These are phyloP conservation scores for Nomada lathburiana DNA, from an alignment of 2,888 invertebrate genomes.

Conservation along the genomic window DNA sequence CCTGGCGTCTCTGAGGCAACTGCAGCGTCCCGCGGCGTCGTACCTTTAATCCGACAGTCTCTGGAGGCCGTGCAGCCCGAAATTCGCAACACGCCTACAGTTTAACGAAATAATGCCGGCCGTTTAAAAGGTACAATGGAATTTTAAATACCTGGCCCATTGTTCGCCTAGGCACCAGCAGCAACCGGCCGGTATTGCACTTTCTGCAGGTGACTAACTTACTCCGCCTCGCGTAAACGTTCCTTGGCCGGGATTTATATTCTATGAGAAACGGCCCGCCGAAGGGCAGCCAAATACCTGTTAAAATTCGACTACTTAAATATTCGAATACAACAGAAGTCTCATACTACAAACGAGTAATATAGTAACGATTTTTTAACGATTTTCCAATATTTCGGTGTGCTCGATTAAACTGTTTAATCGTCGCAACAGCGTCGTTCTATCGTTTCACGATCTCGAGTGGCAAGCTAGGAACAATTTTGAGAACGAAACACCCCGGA, in stretches of 20 bases:
- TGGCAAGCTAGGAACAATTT: no score
- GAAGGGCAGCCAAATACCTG: no score
- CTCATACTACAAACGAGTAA: background rate
- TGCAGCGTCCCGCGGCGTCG: constrained; percentile 11
- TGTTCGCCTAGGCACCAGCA: constrained; percentile 49
- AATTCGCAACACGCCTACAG: constrained; percentile 77
- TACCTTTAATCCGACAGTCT: constrained; percentile 41
- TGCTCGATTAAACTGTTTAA: background rate
- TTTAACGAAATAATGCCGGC: constrained; percentile 79
- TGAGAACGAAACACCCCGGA: no score
- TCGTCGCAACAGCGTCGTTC: no score
- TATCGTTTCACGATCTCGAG: background rate
- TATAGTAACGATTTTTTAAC: background rate
- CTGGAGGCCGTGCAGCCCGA: constrained; percentile 40
- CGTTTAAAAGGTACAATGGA: constrained; percentile 78
- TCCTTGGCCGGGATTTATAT: background rate
- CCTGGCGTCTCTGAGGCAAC: background rate
- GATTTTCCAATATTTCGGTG: background rate
- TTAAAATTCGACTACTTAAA: background rate
- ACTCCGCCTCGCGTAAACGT: constrained; percentile 46
- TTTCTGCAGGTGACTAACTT: constrained; percentile 55
- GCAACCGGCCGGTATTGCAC: constrained; percentile 17
- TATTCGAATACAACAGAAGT: background rate
- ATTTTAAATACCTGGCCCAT: constrained; percentile 63
- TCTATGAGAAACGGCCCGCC: background rate